Percentiles rank a stretch among this genome's conserved stretches.
These are phyloP conservation scores for Campaea margaritaria DNA, from an alignment of 2,888 invertebrate genomes.

Conservation along the genomic window DNA sequence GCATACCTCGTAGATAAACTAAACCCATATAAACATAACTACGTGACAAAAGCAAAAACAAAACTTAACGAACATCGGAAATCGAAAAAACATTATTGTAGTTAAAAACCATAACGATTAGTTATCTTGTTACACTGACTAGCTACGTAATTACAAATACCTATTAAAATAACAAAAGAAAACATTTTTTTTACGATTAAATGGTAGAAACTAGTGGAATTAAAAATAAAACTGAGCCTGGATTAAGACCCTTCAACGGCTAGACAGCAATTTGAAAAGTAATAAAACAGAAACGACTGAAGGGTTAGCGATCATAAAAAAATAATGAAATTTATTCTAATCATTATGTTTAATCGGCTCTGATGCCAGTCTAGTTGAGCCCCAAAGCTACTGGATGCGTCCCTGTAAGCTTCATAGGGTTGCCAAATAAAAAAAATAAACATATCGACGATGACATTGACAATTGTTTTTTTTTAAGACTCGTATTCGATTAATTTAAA, in stretches of 20 bases:
- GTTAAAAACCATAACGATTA: constrained; percentile 9
- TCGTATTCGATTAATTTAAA: too few species aligned
- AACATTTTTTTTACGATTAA: too few species aligned
- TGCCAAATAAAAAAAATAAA: not conserved
- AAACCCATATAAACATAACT: not conserved
- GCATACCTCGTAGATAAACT: not conserved
- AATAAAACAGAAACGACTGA: constrained; percentile 10
- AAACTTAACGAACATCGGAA: constrained; percentile 1
- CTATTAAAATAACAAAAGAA: too few species aligned
- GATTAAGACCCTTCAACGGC: not conserved
- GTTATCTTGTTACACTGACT: too few species aligned
- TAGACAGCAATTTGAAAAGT: constrained; percentile 9
- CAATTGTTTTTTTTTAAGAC: too few species aligned
- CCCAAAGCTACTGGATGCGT: constrained; percentile 58
- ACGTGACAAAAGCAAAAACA: constrained; percentile 15
- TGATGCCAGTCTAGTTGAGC: constrained; percentile 41
- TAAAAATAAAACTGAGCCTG: not conserved
- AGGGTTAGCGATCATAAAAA: constrained; percentile 29
- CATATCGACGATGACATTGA: too few species aligned
- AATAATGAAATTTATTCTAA: constrained; percentile 51
- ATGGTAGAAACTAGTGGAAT: too few species aligned
- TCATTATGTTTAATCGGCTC: constrained; percentile 47
- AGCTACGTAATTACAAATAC: not conserved
- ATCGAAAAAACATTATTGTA: not conserved
- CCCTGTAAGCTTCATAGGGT: constrained; percentile 25